Evolutionary conservation across 30 jellyfish, hydroid and myxozoan genomes (phyloP).

Genomic region (Haliclystus octoradiatus): DNA sequence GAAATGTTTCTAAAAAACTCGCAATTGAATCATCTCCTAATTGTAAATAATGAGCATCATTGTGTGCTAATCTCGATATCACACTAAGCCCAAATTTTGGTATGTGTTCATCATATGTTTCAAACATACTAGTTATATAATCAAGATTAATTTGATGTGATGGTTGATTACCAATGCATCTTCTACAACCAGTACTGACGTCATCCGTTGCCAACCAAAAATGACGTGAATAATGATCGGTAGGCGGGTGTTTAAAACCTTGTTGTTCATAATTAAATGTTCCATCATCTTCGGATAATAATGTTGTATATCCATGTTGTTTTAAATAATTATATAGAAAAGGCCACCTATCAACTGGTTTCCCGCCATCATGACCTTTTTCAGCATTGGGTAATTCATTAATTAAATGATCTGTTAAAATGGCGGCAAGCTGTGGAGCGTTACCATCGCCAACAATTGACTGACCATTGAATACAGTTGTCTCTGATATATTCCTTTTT

Average conservation of each 20-base stretch:
- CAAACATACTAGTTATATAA: conserved; percentile 11
- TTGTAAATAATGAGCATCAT: conserved; percentile 13
- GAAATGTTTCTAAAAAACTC: conserved; percentile 6
- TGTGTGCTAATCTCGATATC: conserved; percentile 12
- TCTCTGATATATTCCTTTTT: too few species aligned
- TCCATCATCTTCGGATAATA: conserved; percentile 43
- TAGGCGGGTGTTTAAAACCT: conserved; percentile 45
- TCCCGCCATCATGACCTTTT: conserved; percentile 15
- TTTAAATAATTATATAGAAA: conserved; percentile 34
- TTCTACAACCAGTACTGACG: too few species aligned
- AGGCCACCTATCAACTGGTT: conserved; percentile 48
- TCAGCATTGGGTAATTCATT: conserved; percentile 48
- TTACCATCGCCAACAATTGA: conserved; percentile 75
- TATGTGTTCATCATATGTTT: conserved; percentile 4
- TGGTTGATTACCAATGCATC: conserved; percentile 15
- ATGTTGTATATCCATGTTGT: conserved; percentile 28
- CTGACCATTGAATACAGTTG: conserved; percentile 30
- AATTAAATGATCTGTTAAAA: conserved; percentile 19
- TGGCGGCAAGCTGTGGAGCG: conserved; percentile 51
- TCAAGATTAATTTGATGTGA: conserved; percentile 13
- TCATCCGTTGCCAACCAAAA: too few species aligned
- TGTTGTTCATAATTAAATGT: conserved; percentile 16
- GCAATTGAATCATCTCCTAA: conserved; percentile 22
- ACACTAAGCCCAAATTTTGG: conserved; percentile 14
- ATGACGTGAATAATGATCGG: conserved; percentile 36